phyloP scores from a whole-genome alignment of 2,888 invertebrate species.

The Eupithecia subumbrata region DNA sequence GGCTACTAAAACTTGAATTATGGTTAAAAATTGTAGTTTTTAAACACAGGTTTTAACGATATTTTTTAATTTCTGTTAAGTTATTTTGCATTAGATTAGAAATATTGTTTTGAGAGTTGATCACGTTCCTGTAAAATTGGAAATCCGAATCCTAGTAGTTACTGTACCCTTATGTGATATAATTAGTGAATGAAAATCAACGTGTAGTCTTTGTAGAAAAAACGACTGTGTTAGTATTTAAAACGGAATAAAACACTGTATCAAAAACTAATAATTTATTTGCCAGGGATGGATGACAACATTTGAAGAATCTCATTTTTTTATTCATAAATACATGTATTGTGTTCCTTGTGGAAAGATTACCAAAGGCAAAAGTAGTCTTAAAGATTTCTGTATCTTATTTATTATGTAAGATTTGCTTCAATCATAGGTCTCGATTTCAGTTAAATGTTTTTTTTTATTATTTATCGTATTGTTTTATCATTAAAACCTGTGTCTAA shows the following conservation, averaged over 20 bases:
- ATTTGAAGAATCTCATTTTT: constrained; percentile 28
- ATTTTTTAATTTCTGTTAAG: neutral
- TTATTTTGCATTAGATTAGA: neutral
- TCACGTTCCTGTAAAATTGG: neutral
- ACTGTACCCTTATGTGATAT: neutral
- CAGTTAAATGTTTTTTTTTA: neutral
- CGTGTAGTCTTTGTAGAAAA: neutral
- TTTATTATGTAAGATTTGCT: constrained; percentile 1
- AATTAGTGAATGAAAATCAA: neutral
- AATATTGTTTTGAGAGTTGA: neutral
- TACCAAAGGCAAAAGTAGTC: constrained; percentile 25
- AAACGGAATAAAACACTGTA: neutral
- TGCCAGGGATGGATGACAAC: constrained; percentile 13
- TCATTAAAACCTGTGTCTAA: constrained; percentile 26
- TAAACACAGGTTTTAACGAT: constrained; percentile 30
- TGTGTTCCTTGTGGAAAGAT: constrained; percentile 26
- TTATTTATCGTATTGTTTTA: neutral
- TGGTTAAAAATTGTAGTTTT: constrained; percentile 8
- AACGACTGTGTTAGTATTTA: neutral
- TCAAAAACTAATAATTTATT: neutral
- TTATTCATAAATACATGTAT: constrained; percentile 8
- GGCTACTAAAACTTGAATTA: constrained; percentile 27
- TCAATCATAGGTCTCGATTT: constrained; percentile 7
- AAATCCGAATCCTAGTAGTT: neutral
- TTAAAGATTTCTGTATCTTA: constrained; percentile 4